Percentiles rank a stretch among this genome's conserved stretches.
phyloP scores from a whole-genome alignment of 2,113 vertebrate species.

The Thamnaconus septentrionalis region DNA sequence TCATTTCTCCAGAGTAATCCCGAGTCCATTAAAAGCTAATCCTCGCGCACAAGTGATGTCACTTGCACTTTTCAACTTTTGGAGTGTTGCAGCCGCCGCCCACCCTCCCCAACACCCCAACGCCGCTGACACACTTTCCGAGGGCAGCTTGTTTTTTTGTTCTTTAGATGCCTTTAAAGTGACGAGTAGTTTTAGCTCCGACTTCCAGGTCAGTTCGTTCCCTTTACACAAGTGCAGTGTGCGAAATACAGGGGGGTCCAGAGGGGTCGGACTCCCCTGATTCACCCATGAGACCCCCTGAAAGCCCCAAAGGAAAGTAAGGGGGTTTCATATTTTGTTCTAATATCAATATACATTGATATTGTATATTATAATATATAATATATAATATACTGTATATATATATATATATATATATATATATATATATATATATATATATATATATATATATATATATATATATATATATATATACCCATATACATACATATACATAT shows the following conservation, averaged over 20 bases:
- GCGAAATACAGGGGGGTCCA: too few relatives aligned
- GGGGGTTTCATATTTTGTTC: neutral
- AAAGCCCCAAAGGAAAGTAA: neutral
- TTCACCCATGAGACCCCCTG: neutral
- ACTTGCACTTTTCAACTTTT: constrained; percentile 26
- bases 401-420: too few relatives aligned
- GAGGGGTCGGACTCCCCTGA: too few relatives aligned
- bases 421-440: too few relatives aligned
- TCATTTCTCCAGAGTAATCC: constrained; percentile 44
- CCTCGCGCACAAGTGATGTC: constrained; percentile 41
- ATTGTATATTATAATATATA: too few relatives aligned
- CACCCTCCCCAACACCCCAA: too few relatives aligned
- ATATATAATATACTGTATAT: too few relatives aligned
- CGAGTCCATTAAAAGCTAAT: constrained; percentile 32
- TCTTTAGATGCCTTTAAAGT: constrained; percentile 19
- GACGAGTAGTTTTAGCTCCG: constrained; percentile 6
- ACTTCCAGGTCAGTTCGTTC: constrained; percentile 34
- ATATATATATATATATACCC: too few relatives aligned
- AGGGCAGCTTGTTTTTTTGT: neutral
- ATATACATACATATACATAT: too few relatives aligned
- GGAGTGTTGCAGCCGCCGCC: neutral
- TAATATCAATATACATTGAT: neutral
- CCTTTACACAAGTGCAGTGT: constrained; percentile 12
- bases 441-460: too few relatives aligned
- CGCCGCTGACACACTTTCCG: constrained; percentile 13